Percentiles rank a stretch among this genome's conserved stretches.
Evolutionary conservation across 64 coral and sea anemone species (phyloP).

Genomic region (Dendronephthya gigantea): DNA sequence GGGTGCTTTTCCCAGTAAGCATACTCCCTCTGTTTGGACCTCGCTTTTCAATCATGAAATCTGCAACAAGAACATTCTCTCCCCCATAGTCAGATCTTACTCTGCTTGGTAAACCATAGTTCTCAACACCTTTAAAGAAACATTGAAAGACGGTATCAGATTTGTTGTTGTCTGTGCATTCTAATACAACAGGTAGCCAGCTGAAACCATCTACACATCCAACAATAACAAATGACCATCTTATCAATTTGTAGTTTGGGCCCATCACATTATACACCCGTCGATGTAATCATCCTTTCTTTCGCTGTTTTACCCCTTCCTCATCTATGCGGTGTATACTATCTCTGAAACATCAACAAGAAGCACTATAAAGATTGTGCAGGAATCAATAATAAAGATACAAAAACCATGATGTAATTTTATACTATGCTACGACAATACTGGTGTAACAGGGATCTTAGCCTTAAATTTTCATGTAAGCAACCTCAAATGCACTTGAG

Average conservation of each 20-base stretch:
- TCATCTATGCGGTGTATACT: conserved; percentile 2
- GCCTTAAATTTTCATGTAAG: not conserved
- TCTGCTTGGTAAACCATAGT: conserved; percentile 6
- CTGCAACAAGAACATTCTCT: not conserved
- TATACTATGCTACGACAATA: too few species aligned
- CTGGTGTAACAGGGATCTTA: not conserved
- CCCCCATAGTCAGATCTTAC: not conserved
- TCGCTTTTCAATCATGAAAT: conserved; percentile 6
- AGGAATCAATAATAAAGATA: too few species aligned
- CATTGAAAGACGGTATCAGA: not conserved
- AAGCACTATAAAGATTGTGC: not conserved
- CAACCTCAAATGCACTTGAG: not conserved
- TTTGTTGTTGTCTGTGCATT: not conserved
- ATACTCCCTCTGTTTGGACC: not conserved
- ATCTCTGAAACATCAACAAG: not conserved
- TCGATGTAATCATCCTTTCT: not conserved
- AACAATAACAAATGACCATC: not conserved
- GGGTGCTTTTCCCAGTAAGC: conserved; percentile 8
- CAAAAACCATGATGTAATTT: too few species aligned
- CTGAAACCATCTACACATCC: conserved; percentile 5
- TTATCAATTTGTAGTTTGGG: not conserved
- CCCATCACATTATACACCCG: not conserved
- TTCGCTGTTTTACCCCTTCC: not conserved
- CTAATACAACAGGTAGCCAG: not conserved
- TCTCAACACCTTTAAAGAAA: not conserved